phyloP scores from a whole-genome alignment of 2,888 invertebrate species.

The Nomada flava region DNA sequence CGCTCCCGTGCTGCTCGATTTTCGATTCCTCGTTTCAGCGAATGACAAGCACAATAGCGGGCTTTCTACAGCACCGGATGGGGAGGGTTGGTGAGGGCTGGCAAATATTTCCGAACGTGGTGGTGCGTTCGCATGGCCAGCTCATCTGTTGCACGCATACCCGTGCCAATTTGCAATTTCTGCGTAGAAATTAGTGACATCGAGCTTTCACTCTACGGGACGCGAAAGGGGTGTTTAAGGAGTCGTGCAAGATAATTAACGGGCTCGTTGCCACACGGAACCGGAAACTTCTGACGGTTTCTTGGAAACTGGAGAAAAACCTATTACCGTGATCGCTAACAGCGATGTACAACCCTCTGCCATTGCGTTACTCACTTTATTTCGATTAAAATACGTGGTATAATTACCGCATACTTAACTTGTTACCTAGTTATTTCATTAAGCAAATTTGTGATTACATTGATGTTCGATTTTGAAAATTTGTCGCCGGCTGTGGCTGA shows the following conservation, averaged over 20 bases:
- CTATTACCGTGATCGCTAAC: background rate
- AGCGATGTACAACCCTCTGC: no score
- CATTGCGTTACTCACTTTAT: no score
- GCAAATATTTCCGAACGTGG: constrained; percentile 78
- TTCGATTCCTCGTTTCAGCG: constrained; percentile 52
- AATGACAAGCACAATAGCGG: constrained; percentile 53
- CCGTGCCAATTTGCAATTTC: constrained; percentile 79
- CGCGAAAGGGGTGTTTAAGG: constrained; percentile 21
- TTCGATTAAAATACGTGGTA: no score
- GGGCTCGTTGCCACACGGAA: constrained; percentile 5
- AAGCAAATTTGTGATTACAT: no score
- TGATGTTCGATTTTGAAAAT: background rate
- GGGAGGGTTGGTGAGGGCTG: constrained; percentile 43
- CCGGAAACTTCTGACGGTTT: constrained; percentile 2
- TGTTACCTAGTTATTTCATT: no score
- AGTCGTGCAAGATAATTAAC: constrained; percentile 39
- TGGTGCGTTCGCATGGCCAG: constrained; percentile 81
- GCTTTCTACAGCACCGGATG: constrained; percentile 13
- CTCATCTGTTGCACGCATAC: constrained; percentile 82
- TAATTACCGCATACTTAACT: no score
- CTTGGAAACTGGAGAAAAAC: background rate
- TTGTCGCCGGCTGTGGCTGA: no score
- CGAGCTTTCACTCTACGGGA: constrained; percentile 66
- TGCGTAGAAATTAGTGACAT: constrained; percentile 78
- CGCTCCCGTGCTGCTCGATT: constrained; percentile 40